Evolutionary conservation across 2,888 invertebrate genomes (phyloP), one percentile per base, ranked within the genome.

Genomic region (Melangyna quadrimaculata): DNA sequence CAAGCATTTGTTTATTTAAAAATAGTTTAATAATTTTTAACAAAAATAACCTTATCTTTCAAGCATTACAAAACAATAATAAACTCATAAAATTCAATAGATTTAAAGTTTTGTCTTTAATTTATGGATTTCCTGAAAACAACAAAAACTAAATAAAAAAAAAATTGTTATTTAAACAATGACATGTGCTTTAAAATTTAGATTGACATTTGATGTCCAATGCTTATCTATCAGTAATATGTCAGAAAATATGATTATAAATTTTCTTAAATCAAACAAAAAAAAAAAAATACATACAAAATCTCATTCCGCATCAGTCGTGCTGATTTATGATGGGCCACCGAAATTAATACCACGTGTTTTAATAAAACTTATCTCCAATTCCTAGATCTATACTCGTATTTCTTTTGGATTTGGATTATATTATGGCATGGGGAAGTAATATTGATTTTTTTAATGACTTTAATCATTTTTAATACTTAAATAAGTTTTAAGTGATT

Each of bases 121-220:
- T n/a, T n/a, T n/a, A n/a, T n/a, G n/a, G n/a, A 40, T 40, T 40
- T 40, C 40, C 40, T 40, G n/a, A 40, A 67, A 53, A 51, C n/a
- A 57, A 53, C 8, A 29, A 51, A 35, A 35, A 17, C 29, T n/a
- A 65, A 57, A 55, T 65, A 19, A 57, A 5, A 22, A n/a, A n/a
- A 22, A 12, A 24, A 19, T 19, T 45, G 45, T n/a, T 53, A 2
- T 9, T 53, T 9, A 2, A 57, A 57, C 12, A 32, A 35, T 7
- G 3, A 45, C 14, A 75, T 12, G 61, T 84, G 45, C 75, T 79
- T 84, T 79, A 79, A n/a, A 24, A 65, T 67, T 51, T 55, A 72
- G 75, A 84, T 84, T 84, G 84, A 84, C 79, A 75, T 75, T 71
- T 74, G 75, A 79, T 79, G 84, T 84, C 75, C 71, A 75, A 71